phyloP scores from a whole-genome alignment of 2,888 invertebrate genomes.

The Hyles lineata region DNA sequence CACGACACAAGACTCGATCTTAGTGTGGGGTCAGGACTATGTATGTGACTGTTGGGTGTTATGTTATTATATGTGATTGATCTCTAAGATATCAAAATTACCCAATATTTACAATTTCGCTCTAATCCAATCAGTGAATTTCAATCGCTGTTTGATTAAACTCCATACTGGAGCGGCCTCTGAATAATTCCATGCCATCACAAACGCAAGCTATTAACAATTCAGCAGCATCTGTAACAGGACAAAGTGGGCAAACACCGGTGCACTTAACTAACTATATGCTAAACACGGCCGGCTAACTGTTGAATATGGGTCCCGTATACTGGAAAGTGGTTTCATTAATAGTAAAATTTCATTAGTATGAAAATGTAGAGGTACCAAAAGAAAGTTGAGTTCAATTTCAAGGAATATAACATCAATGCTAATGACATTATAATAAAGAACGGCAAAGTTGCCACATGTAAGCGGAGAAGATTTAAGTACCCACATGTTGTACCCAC shows the following conservation, averaged over 20 bases:
- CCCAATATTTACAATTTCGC: not conserved
- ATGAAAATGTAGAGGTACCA: not conserved
- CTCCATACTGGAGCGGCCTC: not conserved
- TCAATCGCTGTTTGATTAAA: not conserved
- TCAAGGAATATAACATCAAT: too few species aligned
- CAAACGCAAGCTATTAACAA: slow-evolving; percentile 35
- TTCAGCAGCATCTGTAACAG: slow-evolving; percentile 34
- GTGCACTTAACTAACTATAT: slow-evolving; percentile 25
- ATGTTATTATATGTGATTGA: too few species aligned
- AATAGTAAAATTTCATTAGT: not conserved
- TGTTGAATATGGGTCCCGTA: slow-evolving; percentile 30
- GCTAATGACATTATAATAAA: too few species aligned
- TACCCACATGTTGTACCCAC: too few species aligned
- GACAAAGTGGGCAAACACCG: slow-evolving; percentile 41
- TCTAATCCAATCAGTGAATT: not conserved
- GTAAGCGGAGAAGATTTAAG: too few species aligned
- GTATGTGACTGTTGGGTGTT: too few species aligned
- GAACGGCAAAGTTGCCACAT: too few species aligned
- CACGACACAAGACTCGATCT: too few species aligned
- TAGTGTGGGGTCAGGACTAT: too few species aligned
- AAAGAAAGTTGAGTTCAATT: too few species aligned
- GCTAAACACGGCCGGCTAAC: slow-evolving; percentile 24
- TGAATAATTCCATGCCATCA: slow-evolving; percentile 2
- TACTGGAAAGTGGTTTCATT: not conserved
- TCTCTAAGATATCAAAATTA: too few species aligned